These are phyloP conservation scores for Gallinago nigripennis DNA, from an alignment of 2,797 vertebrate species.

Conservation along the genomic window DNA sequence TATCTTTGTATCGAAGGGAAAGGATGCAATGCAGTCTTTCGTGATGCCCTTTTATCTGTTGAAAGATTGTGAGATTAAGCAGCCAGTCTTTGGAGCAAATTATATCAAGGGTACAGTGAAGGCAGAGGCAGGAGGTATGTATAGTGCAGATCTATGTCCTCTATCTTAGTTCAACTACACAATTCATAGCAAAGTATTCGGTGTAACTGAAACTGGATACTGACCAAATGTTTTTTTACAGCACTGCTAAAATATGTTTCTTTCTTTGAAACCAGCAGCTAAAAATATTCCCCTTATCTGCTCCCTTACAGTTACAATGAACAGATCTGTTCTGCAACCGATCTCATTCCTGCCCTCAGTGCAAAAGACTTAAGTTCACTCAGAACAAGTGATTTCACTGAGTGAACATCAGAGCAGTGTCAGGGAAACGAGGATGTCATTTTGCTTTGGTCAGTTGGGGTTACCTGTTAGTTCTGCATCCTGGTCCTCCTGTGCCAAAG, in stretches of 20 bases:
- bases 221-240: neutral
- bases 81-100: conserved; percentile 95
- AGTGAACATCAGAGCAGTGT: neutral
- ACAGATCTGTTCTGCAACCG: neutral
- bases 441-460: neutral
- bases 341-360: neutral
- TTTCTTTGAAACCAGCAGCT: neutral
- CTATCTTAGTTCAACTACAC: neutral
- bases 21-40: conserved; percentile 91
- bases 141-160: neutral
- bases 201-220: neutral
- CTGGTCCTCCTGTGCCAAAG: neutral
- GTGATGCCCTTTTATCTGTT: conserved; percentile 98
- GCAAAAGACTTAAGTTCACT: neutral
- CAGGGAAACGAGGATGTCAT: neutral
- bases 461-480: neutral
- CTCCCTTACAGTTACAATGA: neutral
- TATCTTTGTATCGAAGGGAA: conserved; percentile 93
- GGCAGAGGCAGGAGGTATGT: conserved; percentile 90
- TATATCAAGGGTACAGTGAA: conserved; percentile 90
- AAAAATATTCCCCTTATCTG: neutral
- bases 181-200: neutral
- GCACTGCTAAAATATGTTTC: neutral
- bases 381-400: neutral
- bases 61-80: conserved; percentile 96